These are phyloP conservation scores for Germaria angustata DNA, from an alignment of 2,888 invertebrate species.

Conservation along the genomic window DNA sequence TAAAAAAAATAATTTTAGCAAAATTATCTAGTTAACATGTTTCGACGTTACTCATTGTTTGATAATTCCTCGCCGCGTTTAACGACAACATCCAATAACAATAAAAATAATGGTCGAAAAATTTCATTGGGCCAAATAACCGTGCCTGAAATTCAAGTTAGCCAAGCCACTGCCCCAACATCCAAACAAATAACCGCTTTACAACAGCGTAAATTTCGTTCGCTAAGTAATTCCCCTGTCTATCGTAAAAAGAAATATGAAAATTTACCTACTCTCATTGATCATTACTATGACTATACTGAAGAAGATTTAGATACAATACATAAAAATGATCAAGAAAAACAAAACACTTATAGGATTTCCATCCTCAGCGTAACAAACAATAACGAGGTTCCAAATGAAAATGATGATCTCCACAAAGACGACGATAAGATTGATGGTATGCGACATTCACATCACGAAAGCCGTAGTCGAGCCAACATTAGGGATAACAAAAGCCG, in stretches of 20 bases:
- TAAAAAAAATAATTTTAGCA: neutral
- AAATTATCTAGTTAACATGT: constrained; percentile 53
- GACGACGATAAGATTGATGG: constrained; percentile 69
- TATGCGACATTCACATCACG: constrained; percentile 74
- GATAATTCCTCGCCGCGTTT: constrained; percentile 76
- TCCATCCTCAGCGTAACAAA: neutral
- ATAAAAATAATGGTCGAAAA: constrained; percentile 38
- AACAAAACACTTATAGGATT: constrained; percentile 64
- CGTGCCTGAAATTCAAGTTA: constrained; percentile 67
- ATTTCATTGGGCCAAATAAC: constrained; percentile 39
- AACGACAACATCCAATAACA: constrained; percentile 72
- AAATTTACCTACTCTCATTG: constrained; percentile 72
- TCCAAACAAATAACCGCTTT: constrained; percentile 61
- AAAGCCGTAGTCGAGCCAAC: constrained; percentile 73
- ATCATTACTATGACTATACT: constrained; percentile 60
- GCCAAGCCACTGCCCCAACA: constrained; percentile 61
- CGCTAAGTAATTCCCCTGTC: constrained; percentile 78
- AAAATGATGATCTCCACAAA: constrained; percentile 1
- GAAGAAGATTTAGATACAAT: constrained; percentile 56
- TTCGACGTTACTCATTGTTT: constrained; percentile 77
- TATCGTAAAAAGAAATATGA: constrained; percentile 75
- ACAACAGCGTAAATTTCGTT: constrained; percentile 71
- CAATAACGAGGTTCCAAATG: neutral
- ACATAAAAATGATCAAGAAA: constrained; percentile 65
- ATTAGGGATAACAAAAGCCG: constrained; percentile 27